Percentiles rank a stretch among this genome's conserved stretches.
Conservation (phyloP, 2,113 vertebrate genomes). For the Oplegnathus fasciatus region DNA sequence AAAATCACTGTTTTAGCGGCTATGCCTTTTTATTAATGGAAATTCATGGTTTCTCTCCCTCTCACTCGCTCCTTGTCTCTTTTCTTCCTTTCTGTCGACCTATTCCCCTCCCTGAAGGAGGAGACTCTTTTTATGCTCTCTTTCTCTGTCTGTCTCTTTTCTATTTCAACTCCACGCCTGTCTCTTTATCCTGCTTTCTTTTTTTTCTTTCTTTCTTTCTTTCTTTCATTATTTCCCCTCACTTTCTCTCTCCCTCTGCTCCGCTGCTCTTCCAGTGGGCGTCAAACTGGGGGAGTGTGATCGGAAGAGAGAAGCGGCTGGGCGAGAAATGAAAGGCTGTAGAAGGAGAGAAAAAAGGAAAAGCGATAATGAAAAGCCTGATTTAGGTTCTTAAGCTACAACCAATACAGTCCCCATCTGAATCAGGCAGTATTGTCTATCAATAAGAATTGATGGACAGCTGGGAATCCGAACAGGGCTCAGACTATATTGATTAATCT, state of each 20-base stretch:
- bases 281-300: slow-evolving; percentile 84
- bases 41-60: slow-evolving; percentile 44
- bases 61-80: slow-evolving; percentile 29
- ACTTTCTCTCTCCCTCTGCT: slow-evolving; percentile 65
- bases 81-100: slow-evolving; percentile 36
- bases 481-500: slow-evolving; percentile 24
- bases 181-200: slow-evolving; percentile 39
- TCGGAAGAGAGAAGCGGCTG: slow-evolving; percentile 79
- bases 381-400: slow-evolving; percentile 78
- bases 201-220: slow-evolving; percentile 27
- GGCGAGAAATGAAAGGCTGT: slow-evolving; percentile 82
- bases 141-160: slow-evolving; percentile 48
- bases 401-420: slow-evolving; percentile 62
- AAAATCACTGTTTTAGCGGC: slow-evolving; percentile 38
- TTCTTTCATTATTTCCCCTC: slow-evolving; percentile 45
- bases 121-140: slow-evolving; percentile 40
- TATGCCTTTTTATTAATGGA: slow-evolving; percentile 55
- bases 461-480: slow-evolving; percentile 4
- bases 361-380: slow-evolving; percentile 78
- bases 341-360: slow-evolving; percentile 70
- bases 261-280: slow-evolving; percentile 81
- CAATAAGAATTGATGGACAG: slow-evolving; percentile 45
- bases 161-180: slow-evolving; percentile 40
- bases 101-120: slow-evolving; percentile 53
- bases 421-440: slow-evolving; percentile 53